Evolutionary conservation across 2,888 invertebrate species (phyloP).

Genomic region (Trissolcus brochymenae): DNA sequence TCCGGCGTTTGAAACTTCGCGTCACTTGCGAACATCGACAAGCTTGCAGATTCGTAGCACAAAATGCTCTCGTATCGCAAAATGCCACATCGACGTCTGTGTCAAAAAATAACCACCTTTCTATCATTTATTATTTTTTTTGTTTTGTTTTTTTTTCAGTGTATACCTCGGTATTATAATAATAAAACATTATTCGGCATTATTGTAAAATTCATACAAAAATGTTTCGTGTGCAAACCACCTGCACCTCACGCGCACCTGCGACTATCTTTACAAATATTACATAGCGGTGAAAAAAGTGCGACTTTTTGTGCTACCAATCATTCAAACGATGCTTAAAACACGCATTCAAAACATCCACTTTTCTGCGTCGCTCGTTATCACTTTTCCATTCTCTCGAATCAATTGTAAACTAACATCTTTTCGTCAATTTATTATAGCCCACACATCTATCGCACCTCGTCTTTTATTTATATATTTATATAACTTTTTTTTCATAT

Average conservation of each 20-base stretch:
- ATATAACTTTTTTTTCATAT: constrained; percentile 38
- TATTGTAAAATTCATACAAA: constrained; percentile 52
- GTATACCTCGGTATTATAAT: constrained; percentile 22
- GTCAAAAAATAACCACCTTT: constrained; percentile 41
- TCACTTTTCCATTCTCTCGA: constrained; percentile 36
- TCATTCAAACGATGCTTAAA: constrained; percentile 45
- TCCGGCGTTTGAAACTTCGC: constrained; percentile 66
- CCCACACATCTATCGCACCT: constrained; percentile 60
- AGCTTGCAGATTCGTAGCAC: constrained; percentile 60
- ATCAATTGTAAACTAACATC: constrained; percentile 65
- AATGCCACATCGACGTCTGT: constrained; percentile 30
- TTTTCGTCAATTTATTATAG: constrained; percentile 52
- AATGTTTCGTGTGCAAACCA: constrained; percentile 36
- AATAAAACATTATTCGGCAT: constrained; percentile 38
- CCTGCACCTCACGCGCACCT: constrained; percentile 26
- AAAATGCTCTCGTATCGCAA: constrained; percentile 51
- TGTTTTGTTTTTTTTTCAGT: constrained; percentile 12
- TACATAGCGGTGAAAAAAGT: constrained; percentile 35
- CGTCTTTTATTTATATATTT: constrained; percentile 51
- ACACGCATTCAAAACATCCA: constrained; percentile 24
- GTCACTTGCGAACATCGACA: constrained; percentile 60
- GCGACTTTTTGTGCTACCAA: constrained; percentile 60
- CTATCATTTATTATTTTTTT: constrained; percentile 7
- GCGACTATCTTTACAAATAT: constrained; percentile 48
- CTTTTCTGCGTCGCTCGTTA: background rate